Conservation (phyloP, 2,113 vertebrate species). For the Cryptomyrus ogoouensis region DNA sequence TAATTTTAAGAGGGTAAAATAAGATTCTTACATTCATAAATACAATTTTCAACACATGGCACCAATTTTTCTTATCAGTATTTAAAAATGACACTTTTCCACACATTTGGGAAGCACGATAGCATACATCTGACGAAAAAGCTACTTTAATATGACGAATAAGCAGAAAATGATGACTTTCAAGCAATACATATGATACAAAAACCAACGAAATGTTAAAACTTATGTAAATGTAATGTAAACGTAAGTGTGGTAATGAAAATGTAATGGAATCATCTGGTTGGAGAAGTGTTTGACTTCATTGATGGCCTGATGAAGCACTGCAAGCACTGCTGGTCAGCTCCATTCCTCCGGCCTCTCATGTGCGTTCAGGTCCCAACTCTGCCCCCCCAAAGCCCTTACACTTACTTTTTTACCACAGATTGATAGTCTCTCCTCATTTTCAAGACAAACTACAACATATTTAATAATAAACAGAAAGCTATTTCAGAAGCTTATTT, state of each 20-base stretch:
- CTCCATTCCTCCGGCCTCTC: not conserved
- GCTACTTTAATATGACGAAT: not conserved
- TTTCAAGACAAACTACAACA: not conserved
- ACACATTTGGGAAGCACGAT: not conserved
- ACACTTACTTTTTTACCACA: not conserved
- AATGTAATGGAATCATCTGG: not conserved
- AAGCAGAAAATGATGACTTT: not conserved
- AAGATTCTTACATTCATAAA: not conserved
- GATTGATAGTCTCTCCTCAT: not conserved
- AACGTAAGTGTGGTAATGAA: not conserved
- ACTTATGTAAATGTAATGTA: not conserved
- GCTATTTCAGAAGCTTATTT: not conserved
- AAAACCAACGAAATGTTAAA: not conserved
- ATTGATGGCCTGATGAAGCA: not conserved
- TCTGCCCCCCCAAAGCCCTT: not conserved
- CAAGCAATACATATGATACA: not conserved
- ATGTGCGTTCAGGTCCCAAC: not conserved
- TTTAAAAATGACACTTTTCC: not conserved
- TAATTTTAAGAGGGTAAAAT: not conserved
- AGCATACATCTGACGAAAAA: not conserved
- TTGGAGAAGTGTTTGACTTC: not conserved
- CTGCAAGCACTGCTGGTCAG: not conserved
- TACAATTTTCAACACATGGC: not conserved
- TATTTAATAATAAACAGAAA: not conserved
- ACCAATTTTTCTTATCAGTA: not conserved